A percentile compares a stretch with the other conserved stretches of the same genome.
Evolutionary conservation across 2,888 invertebrate species (phyloP).

Genomic region (Sinopyrophorus schimmeli): DNA sequence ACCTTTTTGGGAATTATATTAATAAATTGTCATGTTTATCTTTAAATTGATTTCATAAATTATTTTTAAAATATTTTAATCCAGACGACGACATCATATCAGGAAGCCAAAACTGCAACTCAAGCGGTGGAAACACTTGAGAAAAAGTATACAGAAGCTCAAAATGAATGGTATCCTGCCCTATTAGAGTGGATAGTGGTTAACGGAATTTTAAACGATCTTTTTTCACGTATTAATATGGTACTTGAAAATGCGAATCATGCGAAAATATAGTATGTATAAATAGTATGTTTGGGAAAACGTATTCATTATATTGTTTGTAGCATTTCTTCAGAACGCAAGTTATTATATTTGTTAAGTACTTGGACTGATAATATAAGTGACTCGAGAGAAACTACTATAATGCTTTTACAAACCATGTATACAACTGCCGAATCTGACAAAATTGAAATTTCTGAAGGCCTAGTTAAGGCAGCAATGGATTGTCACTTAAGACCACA

Average conservation of each 20-base stretch:
- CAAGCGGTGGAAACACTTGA: conserved; percentile 36
- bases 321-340: conserved; percentile 31
- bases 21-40: too few species aligned
- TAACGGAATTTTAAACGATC: conserved; percentile 43
- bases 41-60: too few species aligned
- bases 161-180: conserved; percentile 54
- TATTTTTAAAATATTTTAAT: too few species aligned
- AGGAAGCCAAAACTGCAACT: conserved; percentile 33
- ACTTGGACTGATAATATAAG: conserved; percentile 46
- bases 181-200: conserved; percentile 49
- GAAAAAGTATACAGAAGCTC: conserved; percentile 39
- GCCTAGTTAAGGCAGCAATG: conserved; percentile 57
- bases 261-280: conserved; percentile 14
- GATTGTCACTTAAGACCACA: conserved; percentile 61
- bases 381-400: conserved; percentile 47
- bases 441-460: conserved; percentile 36
- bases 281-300: background rate
- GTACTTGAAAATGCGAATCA: conserved; percentile 35
- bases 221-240: conserved; percentile 41
- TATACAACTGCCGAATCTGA: conserved; percentile 33
- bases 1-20: too few species aligned
- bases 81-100: too few species aligned
- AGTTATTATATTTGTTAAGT: conserved; percentile 39
- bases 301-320: conserved; percentile 2
- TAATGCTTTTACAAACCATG: conserved; percentile 41